phyloP scores from a whole-genome alignment of 2,797 vertebrate species.

The Setipinna tenuifilis region DNA sequence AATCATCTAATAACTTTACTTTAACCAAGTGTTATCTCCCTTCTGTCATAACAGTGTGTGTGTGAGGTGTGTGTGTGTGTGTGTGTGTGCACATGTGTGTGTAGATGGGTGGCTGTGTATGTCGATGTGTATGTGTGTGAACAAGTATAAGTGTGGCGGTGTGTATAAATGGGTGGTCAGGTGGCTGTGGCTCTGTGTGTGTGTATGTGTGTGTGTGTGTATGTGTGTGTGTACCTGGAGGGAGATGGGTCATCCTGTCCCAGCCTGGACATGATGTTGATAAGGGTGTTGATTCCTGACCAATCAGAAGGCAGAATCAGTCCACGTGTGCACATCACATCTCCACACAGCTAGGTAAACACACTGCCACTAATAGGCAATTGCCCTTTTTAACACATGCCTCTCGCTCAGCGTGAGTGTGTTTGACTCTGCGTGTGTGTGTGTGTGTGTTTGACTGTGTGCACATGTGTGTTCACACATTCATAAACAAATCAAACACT shows the following conservation, averaged over 20 bases:
- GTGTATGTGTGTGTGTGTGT: constrained; percentile 9
- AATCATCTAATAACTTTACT: too few species aligned
- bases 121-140: background rate
- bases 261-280: constrained; percentile 99
- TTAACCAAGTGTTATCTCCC: too few species aligned
- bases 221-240: constrained; percentile 82
- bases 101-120: background rate
- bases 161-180: background rate
- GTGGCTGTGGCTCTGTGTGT: background rate
- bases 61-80: background rate
- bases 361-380: background rate
- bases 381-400: background rate
- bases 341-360: background rate
- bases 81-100: background rate
- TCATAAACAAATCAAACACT: background rate
- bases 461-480: background rate
- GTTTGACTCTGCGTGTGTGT: background rate
- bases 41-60: too few species aligned
- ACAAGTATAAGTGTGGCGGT: background rate
- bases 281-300: constrained; percentile 96
- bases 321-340: background rate
- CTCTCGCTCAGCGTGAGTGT: background rate
- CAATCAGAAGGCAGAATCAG: constrained; percentile 47
- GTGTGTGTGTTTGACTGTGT: background rate
- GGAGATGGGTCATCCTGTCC: constrained; percentile 97